phyloP scores from a whole-genome alignment of 1,140 invertebrate genomes.

The Drosophila sechellia region DNA sequence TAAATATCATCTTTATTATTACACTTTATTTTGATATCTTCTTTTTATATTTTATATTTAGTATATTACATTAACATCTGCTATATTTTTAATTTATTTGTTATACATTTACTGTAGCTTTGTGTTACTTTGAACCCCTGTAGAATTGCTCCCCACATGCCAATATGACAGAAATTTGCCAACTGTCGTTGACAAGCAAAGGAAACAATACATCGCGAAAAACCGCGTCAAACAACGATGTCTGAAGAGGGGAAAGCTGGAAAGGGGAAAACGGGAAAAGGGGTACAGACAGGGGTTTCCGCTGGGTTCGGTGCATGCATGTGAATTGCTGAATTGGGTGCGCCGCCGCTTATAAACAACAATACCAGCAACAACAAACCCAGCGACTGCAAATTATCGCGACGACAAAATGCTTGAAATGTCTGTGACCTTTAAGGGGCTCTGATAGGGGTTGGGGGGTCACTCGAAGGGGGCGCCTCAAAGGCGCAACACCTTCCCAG shows the following conservation, averaged over 20 bases:
- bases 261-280: slow-evolving; percentile 3
- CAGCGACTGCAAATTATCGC: slow-evolving; percentile 60
- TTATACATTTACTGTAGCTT: slow-evolving; percentile 19
- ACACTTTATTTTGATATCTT: neutral
- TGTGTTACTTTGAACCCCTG: slow-evolving; percentile 20
- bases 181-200: slow-evolving; percentile 32
- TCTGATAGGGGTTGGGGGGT: neutral
- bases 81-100: neutral
- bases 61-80: neutral
- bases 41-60: neutral
- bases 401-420: slow-evolving; percentile 71
- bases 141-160: slow-evolving; percentile 32
- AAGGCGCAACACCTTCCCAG: slow-evolving; percentile 35
- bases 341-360: slow-evolving; percentile 33
- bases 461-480: slow-evolving; percentile 18
- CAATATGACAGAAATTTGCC: slow-evolving; percentile 60
- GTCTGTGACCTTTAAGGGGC: slow-evolving; percentile 69
- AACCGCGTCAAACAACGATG: slow-evolving; percentile 19
- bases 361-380: slow-evolving; percentile 17
- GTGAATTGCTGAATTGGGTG: slow-evolving; percentile 55
- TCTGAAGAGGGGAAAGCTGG: neutral
- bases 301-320: slow-evolving; percentile 55
- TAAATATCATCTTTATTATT: neutral
- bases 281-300: slow-evolving; percentile 21
- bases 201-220: slow-evolving; percentile 17